Percentiles rank a stretch among this genome's conserved stretches.
Evolutionary conservation across 1,140 invertebrate species (phyloP).

Genomic region (Pteromalus puparum): DNA sequence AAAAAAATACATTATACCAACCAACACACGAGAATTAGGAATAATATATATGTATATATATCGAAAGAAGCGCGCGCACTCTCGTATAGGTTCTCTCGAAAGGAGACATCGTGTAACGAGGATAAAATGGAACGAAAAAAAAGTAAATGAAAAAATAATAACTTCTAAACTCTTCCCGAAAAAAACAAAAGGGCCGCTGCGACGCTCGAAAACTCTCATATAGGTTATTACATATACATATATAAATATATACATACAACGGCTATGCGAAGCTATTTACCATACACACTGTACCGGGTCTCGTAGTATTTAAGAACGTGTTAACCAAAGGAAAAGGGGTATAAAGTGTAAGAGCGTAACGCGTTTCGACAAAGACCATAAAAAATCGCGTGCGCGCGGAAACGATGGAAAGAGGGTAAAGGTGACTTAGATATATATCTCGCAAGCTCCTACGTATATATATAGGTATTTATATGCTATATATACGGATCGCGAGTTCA

Average conservation of each 20-base stretch:
- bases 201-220: constrained; percentile 36
- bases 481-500: constrained; percentile 12
- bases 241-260: constrained; percentile 48
- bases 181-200: constrained; percentile 36
- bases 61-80: not conserved
- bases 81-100: constrained; percentile 8
- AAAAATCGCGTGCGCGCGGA: no score
- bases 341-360: no score
- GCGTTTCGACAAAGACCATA: no score
- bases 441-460: constrained; percentile 21
- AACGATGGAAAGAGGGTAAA: no score
- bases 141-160: not conserved
- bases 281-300: constrained; percentile 23
- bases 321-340: not conserved
- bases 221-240: constrained; percentile 46
- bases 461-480: not conserved
- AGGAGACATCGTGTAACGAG: not conserved
- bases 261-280: constrained; percentile 37
- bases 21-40: not conserved
- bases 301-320: constrained; percentile 29
- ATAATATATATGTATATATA: constrained; percentile 24
- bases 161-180: constrained; percentile 48
- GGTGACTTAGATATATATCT: constrained; percentile 14
- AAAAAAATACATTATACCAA: no score
- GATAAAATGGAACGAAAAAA: no score